phyloP scores from a whole-genome alignment of 2,888 invertebrate genomes.

The Parasteatoda lunata region DNA sequence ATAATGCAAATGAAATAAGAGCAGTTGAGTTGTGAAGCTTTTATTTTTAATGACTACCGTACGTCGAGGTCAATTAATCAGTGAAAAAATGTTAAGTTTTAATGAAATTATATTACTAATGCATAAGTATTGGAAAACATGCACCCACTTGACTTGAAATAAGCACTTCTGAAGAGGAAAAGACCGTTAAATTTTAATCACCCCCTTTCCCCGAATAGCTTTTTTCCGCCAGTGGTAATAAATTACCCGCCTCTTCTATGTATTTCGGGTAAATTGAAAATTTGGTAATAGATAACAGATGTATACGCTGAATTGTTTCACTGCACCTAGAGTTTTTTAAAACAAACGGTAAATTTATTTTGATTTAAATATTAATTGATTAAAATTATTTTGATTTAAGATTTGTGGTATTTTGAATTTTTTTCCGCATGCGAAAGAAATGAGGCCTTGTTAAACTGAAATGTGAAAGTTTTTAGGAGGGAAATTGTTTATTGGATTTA shows the following conservation, averaged over 20 bases:
- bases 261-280: neutral
- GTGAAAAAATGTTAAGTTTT: neutral
- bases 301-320: too few relatives aligned
- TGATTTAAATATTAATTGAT: too few relatives aligned
- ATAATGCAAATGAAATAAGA: too few relatives aligned
- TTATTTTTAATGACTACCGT: neutral
- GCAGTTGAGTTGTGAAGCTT: neutral
- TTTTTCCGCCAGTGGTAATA: neutral
- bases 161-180: neutral
- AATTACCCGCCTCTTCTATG: slow-evolving; percentile 3
- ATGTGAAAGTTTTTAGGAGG: too few relatives aligned
- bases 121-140: slow-evolving; percentile 1
- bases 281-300: neutral
- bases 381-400: too few relatives aligned
- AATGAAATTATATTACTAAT: neutral
- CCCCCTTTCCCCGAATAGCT: neutral
- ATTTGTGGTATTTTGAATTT: too few relatives aligned
- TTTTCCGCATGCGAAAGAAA: too few relatives aligned
- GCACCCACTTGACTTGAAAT: neutral
- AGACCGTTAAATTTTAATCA: slow-evolving; percentile 3
- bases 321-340: too few relatives aligned
- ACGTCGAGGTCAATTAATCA: neutral
- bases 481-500: too few relatives aligned
- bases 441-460: too few relatives aligned
- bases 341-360: too few relatives aligned